Conservation (phyloP, 2,888 invertebrate genomes). For the Sminthurides aquaticus region DNA sequence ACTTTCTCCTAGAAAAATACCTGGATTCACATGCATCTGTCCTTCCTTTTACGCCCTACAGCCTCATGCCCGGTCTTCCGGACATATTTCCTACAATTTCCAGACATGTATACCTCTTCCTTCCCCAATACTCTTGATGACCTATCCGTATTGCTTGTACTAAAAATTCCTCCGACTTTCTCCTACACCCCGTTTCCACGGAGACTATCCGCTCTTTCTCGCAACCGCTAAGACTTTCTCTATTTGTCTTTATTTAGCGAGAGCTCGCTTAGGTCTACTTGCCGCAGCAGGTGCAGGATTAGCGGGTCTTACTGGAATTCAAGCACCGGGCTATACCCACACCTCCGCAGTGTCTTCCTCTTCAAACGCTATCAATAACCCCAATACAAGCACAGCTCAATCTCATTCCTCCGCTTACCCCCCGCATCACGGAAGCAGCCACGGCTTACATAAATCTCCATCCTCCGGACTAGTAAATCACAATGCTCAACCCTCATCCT, state of each 20-base stretch:
- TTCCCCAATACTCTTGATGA: neutral
- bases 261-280: conserved; percentile 40
- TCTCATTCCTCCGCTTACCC: neutral
- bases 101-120: neutral
- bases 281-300: conserved; percentile 43
- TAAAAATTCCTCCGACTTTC: no score
- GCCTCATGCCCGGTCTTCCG: no score
- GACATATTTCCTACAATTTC: no score
- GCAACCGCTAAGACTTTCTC: no score
- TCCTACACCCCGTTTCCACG: no score
- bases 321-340: conserved; percentile 26
- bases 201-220: no score
- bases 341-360: conserved; percentile 11
- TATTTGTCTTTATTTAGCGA: conserved; percentile 27
- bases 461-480: neutral
- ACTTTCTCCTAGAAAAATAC: no score
- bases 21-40: neutral
- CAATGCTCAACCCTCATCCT: neutral
- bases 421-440: conserved; percentile 11
- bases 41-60: no score
- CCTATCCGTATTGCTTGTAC: no score
- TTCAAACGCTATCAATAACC: conserved; percentile 9
- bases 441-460: neutral
- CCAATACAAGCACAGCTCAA: conserved; percentile 3
- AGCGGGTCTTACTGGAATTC: conserved; percentile 41